Evolutionary conservation across 1,140 invertebrate genomes (phyloP).

Genomic region (Drosophila lini): DNA sequence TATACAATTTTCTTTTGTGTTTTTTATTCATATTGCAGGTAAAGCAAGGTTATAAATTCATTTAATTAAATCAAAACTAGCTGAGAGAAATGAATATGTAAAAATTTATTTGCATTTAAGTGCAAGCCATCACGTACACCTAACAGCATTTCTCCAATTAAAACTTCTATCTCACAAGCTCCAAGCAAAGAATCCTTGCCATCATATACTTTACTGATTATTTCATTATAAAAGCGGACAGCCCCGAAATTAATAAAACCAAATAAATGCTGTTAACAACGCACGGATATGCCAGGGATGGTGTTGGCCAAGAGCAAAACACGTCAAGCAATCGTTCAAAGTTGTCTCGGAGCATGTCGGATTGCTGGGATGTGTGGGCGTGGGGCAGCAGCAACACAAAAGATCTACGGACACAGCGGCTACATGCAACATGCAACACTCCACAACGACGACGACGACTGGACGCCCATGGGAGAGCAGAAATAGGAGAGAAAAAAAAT

Average conservation of each 20-base stretch:
- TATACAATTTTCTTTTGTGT: background rate
- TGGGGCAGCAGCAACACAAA: slow-evolving; percentile 46
- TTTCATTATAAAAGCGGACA: slow-evolving; percentile 59
- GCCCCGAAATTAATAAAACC: slow-evolving; percentile 49
- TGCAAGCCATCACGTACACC: background rate
- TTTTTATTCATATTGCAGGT: background rate
- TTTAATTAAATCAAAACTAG: background rate
- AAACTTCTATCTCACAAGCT: background rate
- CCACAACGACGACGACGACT: slow-evolving; percentile 1
- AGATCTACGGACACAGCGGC: slow-evolving; percentile 51
- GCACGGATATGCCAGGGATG: slow-evolving; percentile 27
- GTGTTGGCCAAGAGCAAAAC: slow-evolving; percentile 37
- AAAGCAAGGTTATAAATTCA: background rate
- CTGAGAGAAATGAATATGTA: background rate
- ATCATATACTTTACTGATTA: slow-evolving; percentile 55
- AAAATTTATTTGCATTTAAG: background rate
- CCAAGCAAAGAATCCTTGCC: background rate
- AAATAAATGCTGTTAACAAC: slow-evolving; percentile 61
- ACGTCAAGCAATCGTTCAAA: slow-evolving; percentile 64
- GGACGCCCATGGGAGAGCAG: slow-evolving; percentile 43
- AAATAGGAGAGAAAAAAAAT: slow-evolving; percentile 6
- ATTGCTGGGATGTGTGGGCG: slow-evolving; percentile 45
- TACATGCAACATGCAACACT: slow-evolving; percentile 74
- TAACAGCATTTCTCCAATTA: background rate
- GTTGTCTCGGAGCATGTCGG: slow-evolving; percentile 34